These are phyloP conservation scores for Sinella curviseta DNA, from an alignment of 1,140 invertebrate species.

Conservation along the genomic window DNA sequence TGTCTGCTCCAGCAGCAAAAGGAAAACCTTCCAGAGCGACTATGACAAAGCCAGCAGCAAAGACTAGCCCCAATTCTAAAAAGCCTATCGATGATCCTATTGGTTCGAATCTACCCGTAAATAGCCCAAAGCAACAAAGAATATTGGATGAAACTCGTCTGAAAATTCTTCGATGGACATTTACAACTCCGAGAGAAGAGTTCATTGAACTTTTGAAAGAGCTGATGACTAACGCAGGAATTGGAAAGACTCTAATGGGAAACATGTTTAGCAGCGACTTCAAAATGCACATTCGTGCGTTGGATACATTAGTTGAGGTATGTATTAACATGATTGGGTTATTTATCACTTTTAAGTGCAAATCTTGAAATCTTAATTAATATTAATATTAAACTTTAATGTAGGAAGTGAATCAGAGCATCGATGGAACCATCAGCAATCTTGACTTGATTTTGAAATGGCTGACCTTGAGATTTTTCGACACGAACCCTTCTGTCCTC, in stretches of 20 bases:
- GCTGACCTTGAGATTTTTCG: constrained; percentile 93
- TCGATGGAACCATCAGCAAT: constrained; percentile 80
- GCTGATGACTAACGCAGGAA: constrained; percentile 83
- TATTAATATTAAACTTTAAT: constrained; percentile 47
- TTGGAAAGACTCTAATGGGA: constrained; percentile 80
- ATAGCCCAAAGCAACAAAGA: constrained; percentile 85
- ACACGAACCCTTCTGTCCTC: constrained; percentile 96
- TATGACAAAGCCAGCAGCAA: not conserved
- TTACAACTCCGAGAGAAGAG: constrained; percentile 86
- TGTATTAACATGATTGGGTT: constrained; percentile 18
- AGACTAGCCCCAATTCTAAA: not conserved
- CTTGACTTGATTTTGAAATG: constrained; percentile 94
- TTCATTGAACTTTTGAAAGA: constrained; percentile 88
- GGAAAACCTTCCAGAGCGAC: not conserved
- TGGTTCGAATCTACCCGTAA: constrained; percentile 64
- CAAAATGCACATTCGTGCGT: constrained; percentile 92
- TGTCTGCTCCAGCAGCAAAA: constrained; percentile 18
- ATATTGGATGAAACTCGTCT: constrained; percentile 89
- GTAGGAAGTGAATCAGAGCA: constrained; percentile 71
- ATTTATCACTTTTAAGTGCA: too few species aligned
- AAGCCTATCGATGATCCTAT: constrained; percentile 50
- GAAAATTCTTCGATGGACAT: constrained; percentile 93
- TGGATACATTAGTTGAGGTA: constrained; percentile 82
- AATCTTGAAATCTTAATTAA: too few species aligned
- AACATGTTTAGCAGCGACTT: constrained; percentile 96